These are phyloP conservation scores for Decapterus maruadsi DNA, from an alignment of 2,797 vertebrate species.

Conservation along the genomic window DNA sequence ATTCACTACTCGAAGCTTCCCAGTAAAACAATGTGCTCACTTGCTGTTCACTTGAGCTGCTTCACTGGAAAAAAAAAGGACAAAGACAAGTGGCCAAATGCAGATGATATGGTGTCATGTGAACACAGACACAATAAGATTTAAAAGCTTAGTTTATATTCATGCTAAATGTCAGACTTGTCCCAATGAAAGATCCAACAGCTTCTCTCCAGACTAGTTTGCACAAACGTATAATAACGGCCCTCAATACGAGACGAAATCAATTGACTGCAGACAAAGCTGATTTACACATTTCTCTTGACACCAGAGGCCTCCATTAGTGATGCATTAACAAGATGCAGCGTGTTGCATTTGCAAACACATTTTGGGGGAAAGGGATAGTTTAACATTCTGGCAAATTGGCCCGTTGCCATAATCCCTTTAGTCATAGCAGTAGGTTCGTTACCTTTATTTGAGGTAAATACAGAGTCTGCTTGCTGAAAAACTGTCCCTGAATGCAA, in stretches of 20 bases:
- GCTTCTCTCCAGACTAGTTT: background rate
- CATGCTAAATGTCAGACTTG: constrained; percentile 3
- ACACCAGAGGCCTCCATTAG: background rate
- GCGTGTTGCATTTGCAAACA: background rate
- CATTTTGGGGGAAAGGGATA: too few relatives aligned
- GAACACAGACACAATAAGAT: background rate
- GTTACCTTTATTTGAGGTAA: too few relatives aligned
- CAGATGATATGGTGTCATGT: too few relatives aligned
- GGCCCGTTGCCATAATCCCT: too few relatives aligned
- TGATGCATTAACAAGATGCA: background rate
- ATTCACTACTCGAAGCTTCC: constrained; percentile 3
- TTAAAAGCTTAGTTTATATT: background rate
- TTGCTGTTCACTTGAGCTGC: constrained; percentile 7
- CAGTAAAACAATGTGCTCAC: constrained; percentile 7
- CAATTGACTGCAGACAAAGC: background rate
- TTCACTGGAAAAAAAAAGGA: background rate
- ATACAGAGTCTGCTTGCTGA: too few relatives aligned
- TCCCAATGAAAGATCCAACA: background rate
- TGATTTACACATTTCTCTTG: background rate
- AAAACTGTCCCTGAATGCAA: too few relatives aligned
- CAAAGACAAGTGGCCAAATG: too few relatives aligned
- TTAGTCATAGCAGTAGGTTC: too few relatives aligned
- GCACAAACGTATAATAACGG: too few relatives aligned
- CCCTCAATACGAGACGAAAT: background rate
- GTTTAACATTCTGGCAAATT: too few relatives aligned